Evolutionary conservation across 2,888 invertebrate species (phyloP), one percentile per base, ranked within the genome.

Genomic region (Mythimna albipuncta): DNA sequence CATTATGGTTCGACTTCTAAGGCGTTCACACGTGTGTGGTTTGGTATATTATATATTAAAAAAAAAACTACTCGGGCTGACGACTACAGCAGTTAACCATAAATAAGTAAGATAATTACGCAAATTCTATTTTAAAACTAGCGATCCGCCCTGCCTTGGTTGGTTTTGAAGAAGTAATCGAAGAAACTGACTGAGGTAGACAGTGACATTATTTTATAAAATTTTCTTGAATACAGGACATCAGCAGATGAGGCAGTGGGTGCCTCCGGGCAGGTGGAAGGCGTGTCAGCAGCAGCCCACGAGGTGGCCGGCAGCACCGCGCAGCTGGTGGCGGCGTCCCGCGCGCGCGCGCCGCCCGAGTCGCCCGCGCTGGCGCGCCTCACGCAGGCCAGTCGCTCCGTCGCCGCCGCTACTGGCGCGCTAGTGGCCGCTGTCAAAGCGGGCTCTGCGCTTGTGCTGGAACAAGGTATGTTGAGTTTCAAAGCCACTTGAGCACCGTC

Each of bases 281-380:
- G 99, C 90, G 97, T 99, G 76, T 98, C 99, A 75, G 99, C 99
- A 0, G 99, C 99, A 10, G 99, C 99, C 35, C 99, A 99, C 95
- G 70, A 99, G 99, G 77, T 99, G 98, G 89, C 99, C 98, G 72
- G 99, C 99, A 73, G 99, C 85, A 99, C 99, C 2, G 99, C 99
- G 64, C 99, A 99, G 94, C 97, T 99, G 74, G 99, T 99, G 67
- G 99, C 99, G 0, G 99, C 99, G 19, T 99, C 99, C 82, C 97
- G 98, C 72, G 99, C 99, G 10, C 99, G 99, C 94, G 99, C 99
- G 0, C 98, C 98, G 87, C 97, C 98, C 83, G 97, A 97, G 77
- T 98, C 99, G 88, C 95, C 96, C 83, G 98, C 98, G 89, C 96
- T 99, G 79, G 94, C 97, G n/a, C 97, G 98, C 55, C 97, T 99